phyloP scores from a whole-genome alignment of 1,140 invertebrate species.

The Wiebesia pumilae region DNA sequence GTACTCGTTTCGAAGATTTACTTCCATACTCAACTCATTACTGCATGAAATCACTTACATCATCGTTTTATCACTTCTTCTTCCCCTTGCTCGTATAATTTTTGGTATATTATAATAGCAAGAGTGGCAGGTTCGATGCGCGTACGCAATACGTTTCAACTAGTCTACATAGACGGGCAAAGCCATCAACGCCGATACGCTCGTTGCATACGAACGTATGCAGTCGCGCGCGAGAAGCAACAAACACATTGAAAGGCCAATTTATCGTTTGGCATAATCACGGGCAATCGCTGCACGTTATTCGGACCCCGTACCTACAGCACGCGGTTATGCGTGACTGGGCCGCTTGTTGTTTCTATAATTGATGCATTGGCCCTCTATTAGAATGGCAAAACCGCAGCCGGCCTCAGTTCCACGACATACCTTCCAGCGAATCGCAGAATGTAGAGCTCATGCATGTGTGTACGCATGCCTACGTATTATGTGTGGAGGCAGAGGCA shows the following conservation, averaged over 20 bases:
- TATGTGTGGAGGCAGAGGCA: no score
- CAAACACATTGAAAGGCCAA: conserved; percentile 58
- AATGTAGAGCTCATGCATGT: conserved; percentile 9
- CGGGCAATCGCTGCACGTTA: conserved; percentile 64
- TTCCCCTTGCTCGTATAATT: not conserved
- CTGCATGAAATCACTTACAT: conserved; percentile 30
- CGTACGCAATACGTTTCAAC: not conserved
- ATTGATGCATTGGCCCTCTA: conserved; percentile 69
- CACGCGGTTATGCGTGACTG: conserved; percentile 32
- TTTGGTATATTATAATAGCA: conserved; percentile 38
- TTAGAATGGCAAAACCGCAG: conserved; percentile 68
- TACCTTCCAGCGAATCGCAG: conserved; percentile 23
- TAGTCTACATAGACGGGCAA: not conserved
- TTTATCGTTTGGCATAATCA: conserved; percentile 70
- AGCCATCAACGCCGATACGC: not conserved
- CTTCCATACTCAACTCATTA: not conserved
- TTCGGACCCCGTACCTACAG: conserved; percentile 56
- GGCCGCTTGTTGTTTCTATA: conserved; percentile 66
- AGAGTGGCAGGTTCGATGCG: not conserved
- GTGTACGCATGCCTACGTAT: not conserved
- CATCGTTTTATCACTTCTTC: not conserved
- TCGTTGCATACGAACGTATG: not conserved
- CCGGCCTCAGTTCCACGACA: not conserved
- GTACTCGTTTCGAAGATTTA: conserved; percentile 20
- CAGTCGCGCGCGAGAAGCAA: not conserved